Conservation (phyloP, 2,888 invertebrate species). For the Synanthedon tipuliformis region DNA sequence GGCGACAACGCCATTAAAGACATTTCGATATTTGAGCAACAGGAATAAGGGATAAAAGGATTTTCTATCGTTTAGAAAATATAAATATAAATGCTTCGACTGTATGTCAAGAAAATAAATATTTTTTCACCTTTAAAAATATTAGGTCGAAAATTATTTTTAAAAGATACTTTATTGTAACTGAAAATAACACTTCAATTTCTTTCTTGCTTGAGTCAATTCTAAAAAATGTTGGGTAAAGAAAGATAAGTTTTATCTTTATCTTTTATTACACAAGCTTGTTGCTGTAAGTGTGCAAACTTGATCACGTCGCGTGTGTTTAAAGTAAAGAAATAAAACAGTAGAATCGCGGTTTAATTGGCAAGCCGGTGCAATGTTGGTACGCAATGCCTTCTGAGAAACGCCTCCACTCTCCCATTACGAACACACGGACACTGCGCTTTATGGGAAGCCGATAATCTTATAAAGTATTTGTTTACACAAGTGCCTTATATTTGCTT, state of each 20-base stretch:
- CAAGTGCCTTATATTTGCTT: not conserved
- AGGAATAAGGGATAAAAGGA: slow-evolving; percentile 18
- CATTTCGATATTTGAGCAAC: slow-evolving; percentile 31
- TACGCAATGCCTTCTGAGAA: slow-evolving; percentile 32
- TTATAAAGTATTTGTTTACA: not conserved
- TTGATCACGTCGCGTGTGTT: slow-evolving; percentile 27
- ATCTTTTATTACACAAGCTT: no score
- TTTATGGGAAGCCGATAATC: slow-evolving; percentile 16
- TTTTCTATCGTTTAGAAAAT: not conserved
- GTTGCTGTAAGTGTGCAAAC: slow-evolving; percentile 17
- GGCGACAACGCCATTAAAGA: slow-evolving; percentile 28
- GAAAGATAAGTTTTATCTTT: no score
- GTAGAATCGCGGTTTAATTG: slow-evolving; percentile 38
- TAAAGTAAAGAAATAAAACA: slow-evolving; percentile 31
- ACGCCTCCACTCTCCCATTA: slow-evolving; percentile 15
- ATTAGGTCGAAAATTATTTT: no score
- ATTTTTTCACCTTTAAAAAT: no score
- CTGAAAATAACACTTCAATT: no score
- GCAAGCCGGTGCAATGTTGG: slow-evolving; percentile 27
- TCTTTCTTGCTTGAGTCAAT: no score
- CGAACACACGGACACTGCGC: slow-evolving; percentile 12
- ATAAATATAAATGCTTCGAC: no score
- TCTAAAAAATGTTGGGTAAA: no score
- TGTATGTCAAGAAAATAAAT: no score
- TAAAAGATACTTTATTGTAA: no score